Percentiles rank a stretch among this genome's conserved stretches.
Evolutionary conservation across 2,888 invertebrate species (phyloP).

Genomic region (Metallyticus violacea): DNA sequence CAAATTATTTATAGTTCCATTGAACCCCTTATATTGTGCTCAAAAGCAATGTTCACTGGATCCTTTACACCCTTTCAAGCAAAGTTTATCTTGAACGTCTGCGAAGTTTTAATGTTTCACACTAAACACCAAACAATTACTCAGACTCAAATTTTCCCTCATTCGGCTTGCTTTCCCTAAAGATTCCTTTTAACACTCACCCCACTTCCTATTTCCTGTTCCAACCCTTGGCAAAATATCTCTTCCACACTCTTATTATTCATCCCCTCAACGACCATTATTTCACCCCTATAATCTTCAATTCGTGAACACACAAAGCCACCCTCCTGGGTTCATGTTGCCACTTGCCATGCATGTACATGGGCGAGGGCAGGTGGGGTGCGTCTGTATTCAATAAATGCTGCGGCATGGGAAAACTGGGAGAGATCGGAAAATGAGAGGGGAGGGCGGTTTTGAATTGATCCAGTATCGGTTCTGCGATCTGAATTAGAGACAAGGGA

Average conservation of each 20-base stretch:
- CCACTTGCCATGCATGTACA: background rate
- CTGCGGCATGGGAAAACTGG: background rate
- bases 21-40: too few species aligned
- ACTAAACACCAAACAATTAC: background rate
- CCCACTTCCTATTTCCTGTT: background rate
- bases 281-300: constrained; percentile 29
- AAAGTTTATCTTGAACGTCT: background rate
- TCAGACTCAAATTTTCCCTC: background rate
- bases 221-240: constrained; percentile 5
- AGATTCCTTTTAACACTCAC: constrained; percentile 10
- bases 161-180: background rate
- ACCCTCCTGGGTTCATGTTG: background rate
- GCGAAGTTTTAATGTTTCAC: background rate
- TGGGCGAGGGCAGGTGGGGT: background rate
- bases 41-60: too few species aligned
- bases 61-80: background rate
- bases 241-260: constrained; percentile 23
- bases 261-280: constrained; percentile 28
- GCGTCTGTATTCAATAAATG: constrained; percentile 27
- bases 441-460: background rate
- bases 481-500: constrained; percentile 13
- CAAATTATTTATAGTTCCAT: too few species aligned
- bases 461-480: constrained; percentile 8
- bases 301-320: background rate
- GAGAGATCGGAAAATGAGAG: background rate